phyloP scores from a whole-genome alignment of 2,888 invertebrate species.

The Xylota segnis region DNA sequence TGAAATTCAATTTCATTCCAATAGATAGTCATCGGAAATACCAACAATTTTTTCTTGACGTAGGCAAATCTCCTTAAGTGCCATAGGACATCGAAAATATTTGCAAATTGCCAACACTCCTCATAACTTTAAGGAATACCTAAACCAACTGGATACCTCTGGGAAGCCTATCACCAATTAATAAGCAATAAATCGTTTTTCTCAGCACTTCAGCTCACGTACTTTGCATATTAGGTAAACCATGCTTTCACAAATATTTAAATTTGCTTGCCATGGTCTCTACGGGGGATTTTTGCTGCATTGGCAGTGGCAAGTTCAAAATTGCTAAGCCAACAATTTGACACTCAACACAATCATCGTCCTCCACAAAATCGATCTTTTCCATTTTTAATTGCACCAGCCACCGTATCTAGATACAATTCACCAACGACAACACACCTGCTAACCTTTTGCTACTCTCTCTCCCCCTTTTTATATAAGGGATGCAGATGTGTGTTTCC shows the following conservation, averaged over 20 bases:
- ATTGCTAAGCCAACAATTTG: conserved; percentile 57
- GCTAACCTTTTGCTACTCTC: conserved; percentile 31
- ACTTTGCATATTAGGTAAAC: conserved; percentile 41
- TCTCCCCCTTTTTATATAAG: no score
- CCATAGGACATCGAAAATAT: neutral
- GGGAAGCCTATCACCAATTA: conserved; percentile 1
- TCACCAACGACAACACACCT: conserved; percentile 46
- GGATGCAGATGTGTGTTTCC: neutral
- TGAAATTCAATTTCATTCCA: no score
- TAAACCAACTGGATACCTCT: neutral
- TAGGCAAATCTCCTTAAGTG: no score
- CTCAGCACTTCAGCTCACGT: neutral
- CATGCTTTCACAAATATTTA: conserved; percentile 9
- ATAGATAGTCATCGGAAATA: no score
- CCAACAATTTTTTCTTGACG: no score
- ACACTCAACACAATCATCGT: conserved; percentile 31
- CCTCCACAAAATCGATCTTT: conserved; percentile 46
- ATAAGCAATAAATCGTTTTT: conserved; percentile 1
- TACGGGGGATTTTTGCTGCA: neutral
- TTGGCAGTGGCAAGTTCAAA: conserved; percentile 37
- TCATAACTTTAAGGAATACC: neutral
- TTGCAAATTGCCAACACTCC: neutral
- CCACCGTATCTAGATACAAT: conserved; percentile 27
- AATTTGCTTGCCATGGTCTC: conserved; percentile 22
- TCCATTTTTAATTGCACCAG: conserved; percentile 61